Conservation (phyloP, 64 coral and sea anemone genomes). For the Stichodactyla mertensii region DNA sequence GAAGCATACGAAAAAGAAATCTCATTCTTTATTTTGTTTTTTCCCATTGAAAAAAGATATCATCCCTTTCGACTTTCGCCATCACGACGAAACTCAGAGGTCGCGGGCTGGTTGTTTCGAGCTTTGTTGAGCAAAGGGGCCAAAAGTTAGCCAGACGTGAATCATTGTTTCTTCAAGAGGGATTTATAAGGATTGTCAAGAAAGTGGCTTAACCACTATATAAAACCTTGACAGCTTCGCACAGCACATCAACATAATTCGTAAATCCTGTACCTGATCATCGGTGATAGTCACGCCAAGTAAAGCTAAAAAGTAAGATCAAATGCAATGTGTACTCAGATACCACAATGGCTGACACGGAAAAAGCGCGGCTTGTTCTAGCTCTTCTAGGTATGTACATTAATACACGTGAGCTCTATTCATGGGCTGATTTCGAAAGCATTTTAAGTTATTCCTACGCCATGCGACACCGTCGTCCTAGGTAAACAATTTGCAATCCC, state of each 20-base stretch:
- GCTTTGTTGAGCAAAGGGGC: conserved; percentile 6
- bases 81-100: background rate
- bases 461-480: background rate
- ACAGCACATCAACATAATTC: conserved; percentile 25
- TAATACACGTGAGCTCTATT: background rate
- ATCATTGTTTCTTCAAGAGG: conserved; percentile 19
- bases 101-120: background rate
- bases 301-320: background rate
- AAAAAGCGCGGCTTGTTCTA: background rate
- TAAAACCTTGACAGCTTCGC: conserved; percentile 18
- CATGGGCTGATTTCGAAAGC: background rate
- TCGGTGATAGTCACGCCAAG: conserved; percentile 1
- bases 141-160: conserved; percentile 29
- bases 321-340: background rate
- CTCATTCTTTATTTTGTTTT: background rate
- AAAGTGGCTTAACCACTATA: conserved; percentile 27
- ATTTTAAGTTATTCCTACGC: background rate
- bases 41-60: background rate
- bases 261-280: conserved; percentile 23
- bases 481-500: background rate
- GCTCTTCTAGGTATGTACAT: conserved; percentile 12
- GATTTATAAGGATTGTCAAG: conserved; percentile 31
- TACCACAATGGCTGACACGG: background rate
- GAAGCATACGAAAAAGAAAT: background rate
- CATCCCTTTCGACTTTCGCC: too few species aligned